Evolutionary conservation across 2,888 invertebrate genomes (phyloP).

Genomic region (Troilus luridus): DNA sequence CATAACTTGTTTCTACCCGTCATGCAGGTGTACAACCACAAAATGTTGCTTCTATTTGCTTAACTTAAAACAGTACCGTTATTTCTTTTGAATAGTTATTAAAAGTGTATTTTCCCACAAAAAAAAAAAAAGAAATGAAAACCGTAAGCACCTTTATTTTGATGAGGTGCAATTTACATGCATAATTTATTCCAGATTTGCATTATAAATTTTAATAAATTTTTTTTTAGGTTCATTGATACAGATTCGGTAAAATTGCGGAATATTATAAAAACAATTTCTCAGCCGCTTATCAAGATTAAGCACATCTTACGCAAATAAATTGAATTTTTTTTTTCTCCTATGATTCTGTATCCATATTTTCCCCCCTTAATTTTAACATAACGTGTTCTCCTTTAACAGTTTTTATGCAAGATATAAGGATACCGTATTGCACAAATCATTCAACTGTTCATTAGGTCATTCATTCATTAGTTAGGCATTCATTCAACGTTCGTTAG

Average conservation of each 20-base stretch:
- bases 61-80: not conserved
- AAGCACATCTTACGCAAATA: too few relatives aligned
- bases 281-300: not conserved
- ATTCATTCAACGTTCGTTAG: too few relatives aligned
- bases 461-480: too few relatives aligned
- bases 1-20: not conserved
- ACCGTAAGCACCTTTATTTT: not conserved
- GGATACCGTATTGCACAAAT: too few relatives aligned
- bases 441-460: too few relatives aligned
- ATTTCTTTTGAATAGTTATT: not conserved
- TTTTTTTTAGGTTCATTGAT: not conserved
- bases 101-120: not conserved
- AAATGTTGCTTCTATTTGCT: not conserved
- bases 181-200: not conserved
- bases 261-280: not conserved
- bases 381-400: too few relatives aligned
- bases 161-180: not conserved
- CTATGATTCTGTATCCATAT: too few relatives aligned
- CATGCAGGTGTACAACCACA: not conserved
- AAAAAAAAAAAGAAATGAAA: not conserved
- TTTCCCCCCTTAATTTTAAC: too few relatives aligned
- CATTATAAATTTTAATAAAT: conserved; percentile 3
- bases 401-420: too few relatives aligned
- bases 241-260: not conserved
- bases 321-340: too few relatives aligned